Evolutionary conservation across 2,113 vertebrate genomes (phyloP).

Genomic region (Protobothrops mucrosquamatus): DNA sequence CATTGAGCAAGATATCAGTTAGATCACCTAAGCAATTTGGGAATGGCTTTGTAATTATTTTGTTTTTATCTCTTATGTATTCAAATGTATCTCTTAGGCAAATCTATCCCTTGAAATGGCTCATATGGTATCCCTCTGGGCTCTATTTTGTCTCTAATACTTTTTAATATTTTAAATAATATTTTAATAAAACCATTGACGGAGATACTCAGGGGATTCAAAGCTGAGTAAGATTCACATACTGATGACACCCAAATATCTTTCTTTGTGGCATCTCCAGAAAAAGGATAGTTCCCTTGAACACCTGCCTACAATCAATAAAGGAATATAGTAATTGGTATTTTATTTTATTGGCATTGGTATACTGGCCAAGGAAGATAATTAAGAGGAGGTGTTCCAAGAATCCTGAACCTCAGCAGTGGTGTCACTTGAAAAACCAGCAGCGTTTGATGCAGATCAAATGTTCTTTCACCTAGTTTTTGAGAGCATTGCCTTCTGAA

Average conservation of each 20-base stretch:
- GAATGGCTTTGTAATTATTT: not conserved
- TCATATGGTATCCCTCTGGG: not conserved
- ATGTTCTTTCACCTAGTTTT: not conserved
- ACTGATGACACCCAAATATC: not conserved
- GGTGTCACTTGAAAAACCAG: not conserved
- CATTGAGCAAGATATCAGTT: not conserved
- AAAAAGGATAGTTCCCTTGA: not conserved
- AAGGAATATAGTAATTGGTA: not conserved
- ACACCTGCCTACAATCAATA: not conserved
- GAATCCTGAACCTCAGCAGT: not conserved
- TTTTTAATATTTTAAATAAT: not conserved
- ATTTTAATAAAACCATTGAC: not conserved
- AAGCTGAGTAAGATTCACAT: not conserved
- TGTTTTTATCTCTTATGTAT: not conserved
- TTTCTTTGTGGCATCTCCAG: not conserved
- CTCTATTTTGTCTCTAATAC: not conserved
- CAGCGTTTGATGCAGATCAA: not conserved
- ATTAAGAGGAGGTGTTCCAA: not conserved
- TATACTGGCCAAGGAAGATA: not conserved
- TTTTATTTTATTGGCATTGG: not conserved
- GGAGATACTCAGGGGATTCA: not conserved
- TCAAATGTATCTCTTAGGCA: not conserved
- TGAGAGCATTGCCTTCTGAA: not conserved
- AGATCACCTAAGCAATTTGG: not conserved
- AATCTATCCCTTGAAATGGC: not conserved